Evolutionary conservation across 2,888 invertebrate genomes (phyloP).

Genomic region (Clostera curtula): DNA sequence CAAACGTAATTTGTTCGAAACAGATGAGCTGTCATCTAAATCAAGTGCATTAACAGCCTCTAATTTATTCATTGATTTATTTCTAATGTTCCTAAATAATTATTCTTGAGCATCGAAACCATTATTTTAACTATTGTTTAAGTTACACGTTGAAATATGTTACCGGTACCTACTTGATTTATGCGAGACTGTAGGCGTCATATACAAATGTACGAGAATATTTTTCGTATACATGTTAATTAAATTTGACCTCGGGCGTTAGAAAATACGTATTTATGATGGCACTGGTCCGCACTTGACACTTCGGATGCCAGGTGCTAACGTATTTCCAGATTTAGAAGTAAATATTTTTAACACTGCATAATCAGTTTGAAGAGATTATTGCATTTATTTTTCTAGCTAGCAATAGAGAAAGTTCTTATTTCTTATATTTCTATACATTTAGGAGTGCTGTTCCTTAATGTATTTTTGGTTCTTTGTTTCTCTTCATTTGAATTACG

Average conservation of each 20-base stretch:
- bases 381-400: slow-evolving; percentile 20
- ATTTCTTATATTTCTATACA: too few relatives aligned
- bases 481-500: too few relatives aligned
- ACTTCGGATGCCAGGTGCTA: slow-evolving; percentile 52
- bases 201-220: slow-evolving; percentile 32
- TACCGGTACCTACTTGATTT: slow-evolving; percentile 44
- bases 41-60: slow-evolving; percentile 59
- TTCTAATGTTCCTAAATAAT: slow-evolving; percentile 64
- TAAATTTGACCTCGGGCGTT: slow-evolving; percentile 66
- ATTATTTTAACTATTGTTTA: slow-evolving; percentile 66
- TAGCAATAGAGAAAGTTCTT: slow-evolving; percentile 20
- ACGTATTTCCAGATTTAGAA: slow-evolving; percentile 32
- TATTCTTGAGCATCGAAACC: slow-evolving; percentile 60
- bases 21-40: slow-evolving; percentile 64
- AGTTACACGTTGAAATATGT: slow-evolving; percentile 51
- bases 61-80: slow-evolving; percentile 71
- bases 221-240: slow-evolving; percentile 66
- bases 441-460: too few relatives aligned
- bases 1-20: slow-evolving; percentile 48
- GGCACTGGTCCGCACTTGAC: slow-evolving; percentile 53
- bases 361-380: slow-evolving; percentile 20
- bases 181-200: slow-evolving; percentile 57
- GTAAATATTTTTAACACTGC: slow-evolving; percentile 52
- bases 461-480: too few relatives aligned
- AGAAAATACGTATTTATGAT: slow-evolving; percentile 57